These are phyloP conservation scores for Psylliodes chrysocephalus DNA, from an alignment of 2,888 invertebrate genomes.

Conservation along the genomic window DNA sequence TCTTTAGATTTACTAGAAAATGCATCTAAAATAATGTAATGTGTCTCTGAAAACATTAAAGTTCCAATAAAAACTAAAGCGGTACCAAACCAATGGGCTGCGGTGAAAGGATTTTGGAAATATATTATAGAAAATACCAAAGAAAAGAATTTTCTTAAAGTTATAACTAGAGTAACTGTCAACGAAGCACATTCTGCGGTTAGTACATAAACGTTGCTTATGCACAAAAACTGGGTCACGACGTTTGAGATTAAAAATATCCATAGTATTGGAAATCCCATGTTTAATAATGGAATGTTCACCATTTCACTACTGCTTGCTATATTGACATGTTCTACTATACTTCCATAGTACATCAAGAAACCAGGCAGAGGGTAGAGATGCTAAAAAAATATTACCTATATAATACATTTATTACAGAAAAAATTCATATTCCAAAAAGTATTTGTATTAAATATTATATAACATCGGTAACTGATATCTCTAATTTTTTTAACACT, in stretches of 20 bases:
- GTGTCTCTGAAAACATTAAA: constrained; percentile 60
- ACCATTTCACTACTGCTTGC: constrained; percentile 74
- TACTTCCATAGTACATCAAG: constrained; percentile 79
- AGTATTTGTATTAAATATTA: no score
- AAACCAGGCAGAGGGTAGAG: constrained; percentile 91
- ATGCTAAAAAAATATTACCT: constrained; percentile 71
- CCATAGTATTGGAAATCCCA: constrained; percentile 79
- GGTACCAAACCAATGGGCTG: constrained; percentile 92
- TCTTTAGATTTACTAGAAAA: background rate
- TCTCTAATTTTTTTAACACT: no score
- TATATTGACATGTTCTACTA: constrained; percentile 79
- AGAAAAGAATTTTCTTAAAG: constrained; percentile 94
- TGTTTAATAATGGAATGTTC: constrained; percentile 69
- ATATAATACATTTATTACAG: background rate
- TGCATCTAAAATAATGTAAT: constrained; percentile 29
- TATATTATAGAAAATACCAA: constrained; percentile 94
- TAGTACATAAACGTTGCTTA: constrained; percentile 92
- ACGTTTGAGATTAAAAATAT: constrained; percentile 84
- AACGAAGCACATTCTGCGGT: constrained; percentile 94
- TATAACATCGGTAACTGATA: no score
- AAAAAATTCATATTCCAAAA: background rate
- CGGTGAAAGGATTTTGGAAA: constrained; percentile 93
- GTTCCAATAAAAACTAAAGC: constrained; percentile 92
- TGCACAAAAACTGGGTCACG: constrained; percentile 92
- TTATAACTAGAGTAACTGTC: constrained; percentile 95